phyloP scores from a whole-genome alignment of 2,888 invertebrate species.

The Caenorhabditis panamensis region DNA sequence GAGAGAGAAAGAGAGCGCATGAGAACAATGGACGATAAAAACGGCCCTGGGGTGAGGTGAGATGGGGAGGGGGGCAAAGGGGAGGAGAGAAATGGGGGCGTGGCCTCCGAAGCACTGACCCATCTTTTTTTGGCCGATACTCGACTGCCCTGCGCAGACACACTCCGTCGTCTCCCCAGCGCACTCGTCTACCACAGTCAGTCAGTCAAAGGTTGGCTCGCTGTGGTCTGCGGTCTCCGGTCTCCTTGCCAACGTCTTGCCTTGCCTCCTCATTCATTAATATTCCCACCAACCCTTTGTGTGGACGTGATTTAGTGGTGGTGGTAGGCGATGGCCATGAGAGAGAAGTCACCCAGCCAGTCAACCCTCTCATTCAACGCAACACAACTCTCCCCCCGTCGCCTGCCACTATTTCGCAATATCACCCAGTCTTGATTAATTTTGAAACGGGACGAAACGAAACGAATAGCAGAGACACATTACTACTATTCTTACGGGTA shows the following conservation, averaged over 20 bases:
- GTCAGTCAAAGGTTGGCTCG: too few species aligned
- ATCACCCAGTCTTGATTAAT: background rate
- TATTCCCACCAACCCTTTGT: background rate
- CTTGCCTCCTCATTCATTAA: background rate
- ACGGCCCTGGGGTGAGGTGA: conserved; percentile 4
- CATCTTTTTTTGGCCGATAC: conserved; percentile 38
- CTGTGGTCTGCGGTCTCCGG: background rate
- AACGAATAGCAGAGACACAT: too few species aligned
- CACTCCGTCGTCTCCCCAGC: background rate
- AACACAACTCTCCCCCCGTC: too few species aligned
- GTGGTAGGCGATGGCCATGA: too few species aligned
- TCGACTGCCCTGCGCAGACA: background rate
- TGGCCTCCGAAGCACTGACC: conserved; percentile 26
- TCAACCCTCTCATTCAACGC: too few species aligned
- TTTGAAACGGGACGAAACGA: too few species aligned
- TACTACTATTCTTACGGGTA: background rate
- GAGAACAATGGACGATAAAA: conserved; percentile 59
- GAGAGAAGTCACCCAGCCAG: too few species aligned
- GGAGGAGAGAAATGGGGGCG: conserved; percentile 5
- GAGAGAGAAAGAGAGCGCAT: conserved; percentile 5
- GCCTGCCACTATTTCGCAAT: background rate
- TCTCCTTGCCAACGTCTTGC: background rate
- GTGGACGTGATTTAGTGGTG: background rate
- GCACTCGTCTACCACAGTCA: background rate
- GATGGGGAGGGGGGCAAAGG: background rate